Conservation (phyloP, 2,888 invertebrate genomes). For the Magallana nippona region DNA sequence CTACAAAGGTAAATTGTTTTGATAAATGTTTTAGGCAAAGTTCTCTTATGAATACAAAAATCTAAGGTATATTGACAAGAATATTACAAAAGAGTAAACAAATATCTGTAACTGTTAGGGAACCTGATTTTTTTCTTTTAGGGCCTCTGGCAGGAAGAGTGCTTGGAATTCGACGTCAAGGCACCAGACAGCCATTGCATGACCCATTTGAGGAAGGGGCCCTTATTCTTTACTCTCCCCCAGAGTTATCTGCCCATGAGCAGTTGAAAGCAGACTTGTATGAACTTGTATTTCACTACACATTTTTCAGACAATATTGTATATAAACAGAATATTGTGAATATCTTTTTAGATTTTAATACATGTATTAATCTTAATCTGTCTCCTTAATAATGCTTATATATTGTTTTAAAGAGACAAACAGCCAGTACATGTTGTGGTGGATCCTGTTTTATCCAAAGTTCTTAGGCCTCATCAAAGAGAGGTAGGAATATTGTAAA, state of each 20-base stretch:
- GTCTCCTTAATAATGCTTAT: too few species aligned
- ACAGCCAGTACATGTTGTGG: constrained; percentile 94
- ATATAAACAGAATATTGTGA: too few species aligned
- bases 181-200: constrained; percentile 87
- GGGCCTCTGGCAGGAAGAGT: constrained; percentile 78
- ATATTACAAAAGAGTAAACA: not conserved
- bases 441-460: constrained; percentile 94
- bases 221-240: constrained; percentile 92
- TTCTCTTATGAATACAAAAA: not conserved
- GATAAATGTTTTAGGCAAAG: not conserved
- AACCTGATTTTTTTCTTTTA: constrained; percentile 74
- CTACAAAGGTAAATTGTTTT: constrained; percentile 83
- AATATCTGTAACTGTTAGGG: not conserved
- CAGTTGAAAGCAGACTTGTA: constrained; percentile 89
- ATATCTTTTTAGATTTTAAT: too few species aligned
- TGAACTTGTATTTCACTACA: constrained; percentile 64
- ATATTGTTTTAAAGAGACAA: constrained; percentile 79
- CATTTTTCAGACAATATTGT: too few species aligned
- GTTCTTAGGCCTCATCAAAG: constrained; percentile 97
- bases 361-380: too few species aligned
- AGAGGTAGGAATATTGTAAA: constrained; percentile 85
- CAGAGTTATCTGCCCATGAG: constrained; percentile 91
- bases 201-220: constrained; percentile 96
- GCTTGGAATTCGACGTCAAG: constrained; percentile 88
- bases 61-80: not conserved